These are phyloP conservation scores for Pharmacophagus antenor DNA, from an alignment of 2,888 invertebrate genomes.

Conservation along the genomic window DNA sequence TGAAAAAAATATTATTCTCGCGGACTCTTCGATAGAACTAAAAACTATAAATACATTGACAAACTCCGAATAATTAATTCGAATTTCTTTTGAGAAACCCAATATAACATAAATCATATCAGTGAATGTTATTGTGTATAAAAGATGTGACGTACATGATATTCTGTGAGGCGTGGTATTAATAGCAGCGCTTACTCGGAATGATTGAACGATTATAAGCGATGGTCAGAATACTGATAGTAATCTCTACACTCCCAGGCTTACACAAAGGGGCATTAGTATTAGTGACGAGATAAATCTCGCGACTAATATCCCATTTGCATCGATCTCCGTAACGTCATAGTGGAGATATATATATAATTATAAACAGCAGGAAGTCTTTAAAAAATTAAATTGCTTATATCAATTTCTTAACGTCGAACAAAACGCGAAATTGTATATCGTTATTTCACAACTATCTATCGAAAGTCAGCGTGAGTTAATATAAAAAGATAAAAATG, in stretches of 20 bases:
- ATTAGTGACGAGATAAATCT: constrained; percentile 48
- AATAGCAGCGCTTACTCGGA: constrained; percentile 34
- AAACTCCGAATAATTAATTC: not conserved
- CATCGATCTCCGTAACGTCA: constrained; percentile 39
- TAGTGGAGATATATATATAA: constrained; percentile 33
- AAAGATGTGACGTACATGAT: constrained; percentile 21
- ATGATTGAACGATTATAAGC: constrained; percentile 44
- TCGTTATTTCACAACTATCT: constrained; percentile 14
- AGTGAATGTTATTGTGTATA: constrained; percentile 8
- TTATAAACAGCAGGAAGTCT: not conserved
- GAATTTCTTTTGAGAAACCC: not conserved
- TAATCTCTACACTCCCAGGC: constrained; percentile 45
- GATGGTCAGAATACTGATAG: constrained; percentile 45
- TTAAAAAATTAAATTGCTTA: no score
- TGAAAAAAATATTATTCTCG: not conserved
- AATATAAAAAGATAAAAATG: constrained; percentile 20
- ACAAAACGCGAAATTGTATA: constrained; percentile 6
- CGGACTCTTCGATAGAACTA: not conserved
- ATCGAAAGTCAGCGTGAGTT: constrained; percentile 2
- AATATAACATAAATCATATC: constrained; percentile 1
- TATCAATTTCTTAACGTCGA: no score
- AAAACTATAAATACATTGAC: not conserved
- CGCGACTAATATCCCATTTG: constrained; percentile 35
- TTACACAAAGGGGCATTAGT: constrained; percentile 54
- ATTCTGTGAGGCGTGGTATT: constrained; percentile 32